A percentile compares a stretch with the other conserved stretches of the same genome.
Evolutionary conservation across 1,140 invertebrate species (phyloP).

Genomic region (Anoplolepis gracilipes): DNA sequence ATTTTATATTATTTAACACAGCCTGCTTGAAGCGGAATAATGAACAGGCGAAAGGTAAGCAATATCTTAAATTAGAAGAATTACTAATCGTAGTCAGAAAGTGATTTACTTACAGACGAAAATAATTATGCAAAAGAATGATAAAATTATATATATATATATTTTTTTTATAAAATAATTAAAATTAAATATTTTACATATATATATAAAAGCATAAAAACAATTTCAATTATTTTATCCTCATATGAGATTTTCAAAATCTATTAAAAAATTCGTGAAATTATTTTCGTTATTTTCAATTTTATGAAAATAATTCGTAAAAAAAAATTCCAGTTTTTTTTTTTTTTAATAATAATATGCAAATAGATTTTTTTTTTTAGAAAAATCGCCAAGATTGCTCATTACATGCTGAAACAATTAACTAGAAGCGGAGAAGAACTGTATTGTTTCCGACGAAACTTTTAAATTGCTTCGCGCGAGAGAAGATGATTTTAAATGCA

Average conservation of each 20-base stretch:
- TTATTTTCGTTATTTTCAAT: neutral
- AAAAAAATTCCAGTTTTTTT: neutral
- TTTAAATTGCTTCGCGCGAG: neutral
- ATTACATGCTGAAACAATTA: neutral
- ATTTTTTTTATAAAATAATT: too few relatives aligned
- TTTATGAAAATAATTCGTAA: neutral
- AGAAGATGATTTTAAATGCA: neutral
- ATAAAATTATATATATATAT: too few relatives aligned
- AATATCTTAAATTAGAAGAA: neutral
- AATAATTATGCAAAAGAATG: neutral
- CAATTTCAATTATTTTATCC: neutral
- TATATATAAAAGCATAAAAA: neutral
- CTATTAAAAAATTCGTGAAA: neutral
- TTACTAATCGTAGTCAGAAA: neutral
- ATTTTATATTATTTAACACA: slow-evolving; percentile 39
- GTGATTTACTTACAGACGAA: slow-evolving; percentile 2
- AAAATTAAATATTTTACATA: too few relatives aligned
- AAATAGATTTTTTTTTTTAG: neutral
- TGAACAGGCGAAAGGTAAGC: neutral
- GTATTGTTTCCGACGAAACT: neutral
- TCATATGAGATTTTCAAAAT: neutral
- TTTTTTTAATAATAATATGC: neutral
- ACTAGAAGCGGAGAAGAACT: neutral
- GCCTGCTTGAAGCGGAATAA: neutral
- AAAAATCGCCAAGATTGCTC: neutral